These are phyloP conservation scores for Atlantisia rogersi DNA, from an alignment of 2,113 vertebrate species.

Conservation along the genomic window DNA sequence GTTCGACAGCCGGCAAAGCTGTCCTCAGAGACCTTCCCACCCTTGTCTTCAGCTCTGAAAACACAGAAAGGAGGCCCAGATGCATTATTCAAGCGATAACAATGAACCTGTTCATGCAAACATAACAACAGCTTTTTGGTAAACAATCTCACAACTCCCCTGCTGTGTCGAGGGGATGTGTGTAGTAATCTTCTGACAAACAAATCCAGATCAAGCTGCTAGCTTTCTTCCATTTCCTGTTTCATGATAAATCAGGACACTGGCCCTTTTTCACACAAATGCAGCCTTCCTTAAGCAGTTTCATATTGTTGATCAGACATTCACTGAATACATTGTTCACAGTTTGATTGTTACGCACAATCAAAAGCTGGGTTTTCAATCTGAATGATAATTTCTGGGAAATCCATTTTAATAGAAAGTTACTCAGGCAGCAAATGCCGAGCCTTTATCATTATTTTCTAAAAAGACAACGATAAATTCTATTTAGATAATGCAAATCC, in stretches of 20 bases:
- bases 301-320: conserved; percentile 34
- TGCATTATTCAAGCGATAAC: conserved; percentile 52
- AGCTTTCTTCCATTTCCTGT: conserved; percentile 46
- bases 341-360: conserved; percentile 70
- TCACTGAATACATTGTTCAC: conserved; percentile 65
- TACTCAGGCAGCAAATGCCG: conserved; percentile 51
- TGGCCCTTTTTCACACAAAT: conserved; percentile 1
- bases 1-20: conserved; percentile 64
- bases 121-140: conserved; percentile 52
- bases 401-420: conserved; percentile 69
- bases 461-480: conserved; percentile 14
- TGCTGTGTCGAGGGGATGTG: background rate
- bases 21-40: conserved; percentile 75
- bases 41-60: conserved; percentile 84
- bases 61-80: conserved; percentile 47
- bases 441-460: conserved; percentile 34
- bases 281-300: conserved; percentile 8
- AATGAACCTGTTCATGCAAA: conserved; percentile 53
- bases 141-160: conserved; percentile 56
- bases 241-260: conserved; percentile 14
- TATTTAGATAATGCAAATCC: conserved; percentile 18
- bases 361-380: conserved; percentile 60
- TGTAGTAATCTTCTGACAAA: conserved; percentile 37
- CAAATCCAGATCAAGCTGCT: conserved; percentile 42
- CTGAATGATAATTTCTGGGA: conserved; percentile 75